A percentile compares a stretch with the other conserved stretches of the same genome.
Conservation (phyloP, 2,888 invertebrate species). For the Apamea crenata region DNA sequence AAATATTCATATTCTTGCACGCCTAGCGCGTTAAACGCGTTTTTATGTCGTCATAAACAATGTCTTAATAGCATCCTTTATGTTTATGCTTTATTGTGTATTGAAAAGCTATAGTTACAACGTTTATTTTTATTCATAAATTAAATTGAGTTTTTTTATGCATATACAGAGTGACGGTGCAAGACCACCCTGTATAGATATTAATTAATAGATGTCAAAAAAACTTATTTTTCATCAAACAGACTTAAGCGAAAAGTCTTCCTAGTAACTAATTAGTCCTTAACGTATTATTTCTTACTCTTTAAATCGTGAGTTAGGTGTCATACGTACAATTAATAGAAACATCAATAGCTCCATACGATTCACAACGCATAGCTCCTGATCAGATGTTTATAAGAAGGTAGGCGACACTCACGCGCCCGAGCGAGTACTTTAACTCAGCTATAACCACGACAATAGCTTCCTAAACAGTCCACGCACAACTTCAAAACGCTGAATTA, state of each 20-base stretch:
- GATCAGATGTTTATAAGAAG: not conserved
- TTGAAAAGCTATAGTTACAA: constrained; percentile 52
- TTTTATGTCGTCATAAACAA: constrained; percentile 61
- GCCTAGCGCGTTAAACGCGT: constrained; percentile 58
- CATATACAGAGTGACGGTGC: constrained; percentile 1
- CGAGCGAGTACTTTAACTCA: not conserved
- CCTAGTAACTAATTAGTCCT: not conserved
- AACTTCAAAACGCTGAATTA: constrained; percentile 33
- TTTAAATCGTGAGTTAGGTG: not conserved
- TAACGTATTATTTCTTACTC: not conserved
- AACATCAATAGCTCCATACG: not conserved
- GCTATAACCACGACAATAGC: not conserved
- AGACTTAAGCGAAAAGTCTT: not conserved
- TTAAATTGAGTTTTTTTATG: constrained; percentile 35
- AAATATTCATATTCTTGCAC: constrained; percentile 62
- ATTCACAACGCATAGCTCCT: not conserved
- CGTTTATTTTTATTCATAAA: constrained; percentile 37
- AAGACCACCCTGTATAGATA: not conserved
- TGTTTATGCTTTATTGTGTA: constrained; percentile 53
- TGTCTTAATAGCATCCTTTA: constrained; percentile 58
- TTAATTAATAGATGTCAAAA: not conserved
- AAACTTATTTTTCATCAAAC: not conserved
- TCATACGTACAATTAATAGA: not conserved
- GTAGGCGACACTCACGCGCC: not conserved
- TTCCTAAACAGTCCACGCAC: constrained; percentile 4